phyloP scores from a whole-genome alignment of 2,888 invertebrate genomes.

The Coronaproctus castanopsis region DNA sequence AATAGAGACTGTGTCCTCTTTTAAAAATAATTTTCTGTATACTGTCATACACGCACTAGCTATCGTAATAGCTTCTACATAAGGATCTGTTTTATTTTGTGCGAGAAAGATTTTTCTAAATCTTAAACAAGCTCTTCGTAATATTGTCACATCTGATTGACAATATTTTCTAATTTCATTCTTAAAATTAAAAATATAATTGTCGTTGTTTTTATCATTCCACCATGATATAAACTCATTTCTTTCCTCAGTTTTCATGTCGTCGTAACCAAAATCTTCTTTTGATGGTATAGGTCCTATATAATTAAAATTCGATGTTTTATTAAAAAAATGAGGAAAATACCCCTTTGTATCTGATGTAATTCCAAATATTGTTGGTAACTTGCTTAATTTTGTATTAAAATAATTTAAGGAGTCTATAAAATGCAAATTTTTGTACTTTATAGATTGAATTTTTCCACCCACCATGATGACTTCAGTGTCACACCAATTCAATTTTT shows the following conservation, averaged over 20 bases:
- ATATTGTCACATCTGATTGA: slow-evolving; percentile 7
- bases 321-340: no score
- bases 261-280: no score
- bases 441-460: no score
- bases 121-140: slow-evolving; percentile 13
- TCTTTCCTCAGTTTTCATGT: slow-evolving; percentile 14
- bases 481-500: no score
- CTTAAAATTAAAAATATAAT: slow-evolving; percentile 15
- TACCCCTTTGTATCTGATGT: no score
- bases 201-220: slow-evolving; percentile 11
- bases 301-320: no score
- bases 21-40: slow-evolving; percentile 15
- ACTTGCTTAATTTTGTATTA: no score
- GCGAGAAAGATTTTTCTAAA: slow-evolving; percentile 15
- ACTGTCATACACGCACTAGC: slow-evolving; percentile 15
- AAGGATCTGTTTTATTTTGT: slow-evolving; percentile 13
- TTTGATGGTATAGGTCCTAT: no score
- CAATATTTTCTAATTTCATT: slow-evolving; percentile 8
- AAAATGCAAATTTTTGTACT: no score
- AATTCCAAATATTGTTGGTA: no score
- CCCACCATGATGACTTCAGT: no score
- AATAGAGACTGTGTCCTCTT: not conserved
- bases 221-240: slow-evolving; percentile 17
- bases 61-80: slow-evolving; percentile 16
- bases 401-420: no score